A percentile compares a stretch with the other conserved stretches of the same genome.
Evolutionary conservation across 2,888 invertebrate species (phyloP).

Genomic region (Chrysolina haemoptera): DNA sequence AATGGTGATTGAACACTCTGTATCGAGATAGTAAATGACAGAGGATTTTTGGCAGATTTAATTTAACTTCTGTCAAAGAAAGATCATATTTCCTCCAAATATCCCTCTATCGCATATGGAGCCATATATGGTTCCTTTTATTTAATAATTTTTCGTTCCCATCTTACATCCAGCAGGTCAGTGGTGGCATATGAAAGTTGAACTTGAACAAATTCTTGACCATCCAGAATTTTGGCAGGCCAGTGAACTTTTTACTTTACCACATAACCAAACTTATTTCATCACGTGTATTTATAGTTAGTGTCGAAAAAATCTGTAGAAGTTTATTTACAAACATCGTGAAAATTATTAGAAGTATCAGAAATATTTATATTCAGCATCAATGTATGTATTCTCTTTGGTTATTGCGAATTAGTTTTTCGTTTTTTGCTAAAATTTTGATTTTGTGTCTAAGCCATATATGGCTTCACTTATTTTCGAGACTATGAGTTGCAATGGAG

Average conservation of each 20-base stretch:
- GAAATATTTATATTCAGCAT: not conserved
- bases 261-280: not conserved
- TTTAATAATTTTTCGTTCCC: not conserved
- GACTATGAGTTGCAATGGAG: no score
- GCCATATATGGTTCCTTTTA: not conserved
- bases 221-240: not conserved
- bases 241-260: not conserved
- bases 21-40: no score
- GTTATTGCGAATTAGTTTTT: not conserved
- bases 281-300: not conserved
- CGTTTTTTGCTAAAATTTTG: not conserved
- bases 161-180: not conserved
- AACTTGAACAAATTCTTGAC: not conserved
- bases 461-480: not conserved
- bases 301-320: not conserved
- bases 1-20: no score
- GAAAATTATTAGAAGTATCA: not conserved
- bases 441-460: not conserved
- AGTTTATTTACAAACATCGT: not conserved
- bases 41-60: no score
- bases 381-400: not conserved
- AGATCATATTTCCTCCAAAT: not conserved
- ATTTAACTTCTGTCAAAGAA: no score
- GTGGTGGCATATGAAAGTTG: not conserved
- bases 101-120: not conserved